Base-by-base conservation (phyloP, 2,113 vertebrate species). In the Ahaetulla prasina region DNA sequence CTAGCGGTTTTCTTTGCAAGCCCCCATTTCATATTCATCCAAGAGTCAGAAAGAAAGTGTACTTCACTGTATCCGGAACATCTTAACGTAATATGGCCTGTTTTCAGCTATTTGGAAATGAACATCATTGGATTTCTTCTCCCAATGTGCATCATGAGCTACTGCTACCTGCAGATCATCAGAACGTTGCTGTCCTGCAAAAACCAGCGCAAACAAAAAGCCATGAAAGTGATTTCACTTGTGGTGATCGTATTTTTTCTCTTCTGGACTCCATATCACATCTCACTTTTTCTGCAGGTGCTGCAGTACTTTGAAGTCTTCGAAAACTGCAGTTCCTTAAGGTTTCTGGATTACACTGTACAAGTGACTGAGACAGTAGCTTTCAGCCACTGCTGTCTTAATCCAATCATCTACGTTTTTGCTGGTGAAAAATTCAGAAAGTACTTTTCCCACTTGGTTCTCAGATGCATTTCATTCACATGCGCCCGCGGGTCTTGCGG, bases 361-460 rank as follows among this genome's bases (percentile, higher is more conserved):
- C 60, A 45, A 0, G 94, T 98, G 90, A 96, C 98, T 0, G 98
- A 99, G 97, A 96, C 97, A 0, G 92, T 99, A 3, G 98, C 99
- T 0, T 97, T 99, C 90, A 96, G 95, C 50, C 99, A 99, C 94
- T 99, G 99, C 45, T 99, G 98, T 45, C 95, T 99, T 18, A 99
- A 99, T 89, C 99, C 99, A 30, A 3, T 99, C 5, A 98, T 99
- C 94, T 99, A 99, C 3, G 98, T 98, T 0, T 98, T 99, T 88
- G 98, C 98, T 20, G 98, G 98, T 25, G 97, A 99, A 96, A 99
- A 98, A 94, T 99, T 99, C 93, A 98, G 98, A 89, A 98, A 97
- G 50, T 97, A 98, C 39, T 90, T 99, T 47, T 43, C 52, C n/a
- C 91, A 30, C 0, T 49, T 98, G 30, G 96, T 96, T 50, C 54